These are phyloP conservation scores for Lagria hirta DNA, from an alignment of 2,888 invertebrate genomes.

Conservation along the genomic window DNA sequence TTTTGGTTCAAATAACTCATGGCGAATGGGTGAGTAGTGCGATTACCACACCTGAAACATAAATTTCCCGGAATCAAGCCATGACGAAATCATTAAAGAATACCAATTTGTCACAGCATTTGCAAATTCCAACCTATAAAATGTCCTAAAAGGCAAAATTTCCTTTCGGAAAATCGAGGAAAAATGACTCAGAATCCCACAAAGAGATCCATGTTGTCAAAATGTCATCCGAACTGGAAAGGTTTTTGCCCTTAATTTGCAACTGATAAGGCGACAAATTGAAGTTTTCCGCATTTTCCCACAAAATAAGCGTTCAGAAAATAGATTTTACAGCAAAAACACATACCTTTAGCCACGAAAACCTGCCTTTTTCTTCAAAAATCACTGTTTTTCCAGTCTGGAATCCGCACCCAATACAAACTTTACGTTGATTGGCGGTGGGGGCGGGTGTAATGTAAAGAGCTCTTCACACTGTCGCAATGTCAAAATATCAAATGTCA, in stretches of 20 bases:
- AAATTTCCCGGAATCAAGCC: conserved; percentile 14
- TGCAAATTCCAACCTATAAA: not conserved
- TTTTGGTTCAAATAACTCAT: conserved; percentile 88
- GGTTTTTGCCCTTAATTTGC: no score
- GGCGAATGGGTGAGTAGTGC: conserved; percentile 54
- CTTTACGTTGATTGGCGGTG: conserved; percentile 13
- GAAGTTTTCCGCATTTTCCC: not conserved
- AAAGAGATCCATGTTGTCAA: conserved; percentile 51
- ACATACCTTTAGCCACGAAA: conserved; percentile 46
- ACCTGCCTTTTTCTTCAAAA: conserved; percentile 33
- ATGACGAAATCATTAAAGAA: conserved; percentile 15
- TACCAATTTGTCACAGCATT: conserved; percentile 5
- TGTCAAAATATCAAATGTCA: conserved; percentile 17
- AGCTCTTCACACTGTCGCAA: conserved; percentile 21
- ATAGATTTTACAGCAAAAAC: not conserved
- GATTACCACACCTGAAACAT: conserved; percentile 45
- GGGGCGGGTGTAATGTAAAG: no score
- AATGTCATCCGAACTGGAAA: no score
- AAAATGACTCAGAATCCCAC: conserved; percentile 35
- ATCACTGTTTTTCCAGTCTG: conserved; percentile 31
- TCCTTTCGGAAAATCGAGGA: not conserved
- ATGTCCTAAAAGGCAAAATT: not conserved
- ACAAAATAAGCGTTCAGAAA: conserved; percentile 13
- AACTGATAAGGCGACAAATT: conserved; percentile 3
- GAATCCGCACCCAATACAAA: conserved; percentile 41